Evolutionary conservation across 2,113 vertebrate genomes (phyloP).

Genomic region (Odontesthes bonariensis): DNA sequence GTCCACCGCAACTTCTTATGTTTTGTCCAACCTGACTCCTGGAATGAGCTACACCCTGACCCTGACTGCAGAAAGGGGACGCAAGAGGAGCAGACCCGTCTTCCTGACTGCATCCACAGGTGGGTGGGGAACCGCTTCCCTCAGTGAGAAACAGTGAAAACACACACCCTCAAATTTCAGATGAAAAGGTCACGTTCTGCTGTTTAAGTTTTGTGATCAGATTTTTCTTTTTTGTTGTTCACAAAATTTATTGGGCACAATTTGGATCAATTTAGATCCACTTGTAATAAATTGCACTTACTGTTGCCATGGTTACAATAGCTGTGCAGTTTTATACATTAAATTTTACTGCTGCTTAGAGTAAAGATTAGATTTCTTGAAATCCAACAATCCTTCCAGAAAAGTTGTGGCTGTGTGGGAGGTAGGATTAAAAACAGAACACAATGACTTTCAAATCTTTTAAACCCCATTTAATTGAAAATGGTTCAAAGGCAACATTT

Average conservation of each 20-base stretch:
- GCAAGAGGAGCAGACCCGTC: constrained; percentile 85
- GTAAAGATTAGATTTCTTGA: background rate
- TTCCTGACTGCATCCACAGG: constrained; percentile 85
- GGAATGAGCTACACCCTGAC: constrained; percentile 86
- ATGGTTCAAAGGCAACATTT: background rate
- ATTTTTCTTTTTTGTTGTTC: too few species aligned
- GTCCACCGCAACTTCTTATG: constrained; percentile 74
- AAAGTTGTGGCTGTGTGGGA: background rate
- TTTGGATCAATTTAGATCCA: too few species aligned
- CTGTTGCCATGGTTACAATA: background rate
- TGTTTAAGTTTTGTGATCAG: background rate
- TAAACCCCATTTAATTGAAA: background rate
- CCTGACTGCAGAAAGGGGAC: constrained; percentile 88
- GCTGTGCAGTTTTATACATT: background rate
- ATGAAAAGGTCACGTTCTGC: background rate
- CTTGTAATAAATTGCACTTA: background rate
- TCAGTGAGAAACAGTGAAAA: background rate
- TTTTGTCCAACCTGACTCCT: constrained; percentile 82
- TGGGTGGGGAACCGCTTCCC: constrained; percentile 70
- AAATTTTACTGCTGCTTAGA: background rate
- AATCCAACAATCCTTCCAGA: background rate
- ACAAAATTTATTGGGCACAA: too few species aligned
- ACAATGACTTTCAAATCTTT: background rate
- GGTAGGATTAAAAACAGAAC: background rate
- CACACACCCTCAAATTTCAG: background rate